Conservation (phyloP, 2,888 invertebrate genomes). For the Thymelicus sylvestris region DNA sequence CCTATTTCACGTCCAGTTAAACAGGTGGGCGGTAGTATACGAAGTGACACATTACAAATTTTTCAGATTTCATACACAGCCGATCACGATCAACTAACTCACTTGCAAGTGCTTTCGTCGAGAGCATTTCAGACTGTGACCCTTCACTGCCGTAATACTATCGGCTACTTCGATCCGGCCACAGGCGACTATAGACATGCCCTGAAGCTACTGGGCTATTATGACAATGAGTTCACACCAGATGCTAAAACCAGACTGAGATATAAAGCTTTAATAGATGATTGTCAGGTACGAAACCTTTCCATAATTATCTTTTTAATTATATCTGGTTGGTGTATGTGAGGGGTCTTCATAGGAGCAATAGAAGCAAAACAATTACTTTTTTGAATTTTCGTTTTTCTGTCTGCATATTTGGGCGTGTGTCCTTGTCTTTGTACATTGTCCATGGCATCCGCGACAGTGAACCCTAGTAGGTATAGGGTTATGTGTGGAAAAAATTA, state of each 20-base stretch:
- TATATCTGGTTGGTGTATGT: too few relatives aligned
- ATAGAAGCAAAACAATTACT: too few relatives aligned
- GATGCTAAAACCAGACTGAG: constrained; percentile 90
- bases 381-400: too few relatives aligned
- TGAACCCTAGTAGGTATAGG: too few relatives aligned
- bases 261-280: constrained; percentile 90
- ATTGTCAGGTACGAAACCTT: constrained; percentile 88
- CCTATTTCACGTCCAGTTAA: constrained; percentile 87
- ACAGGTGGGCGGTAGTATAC: constrained; percentile 68
- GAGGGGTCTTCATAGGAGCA: too few relatives aligned
- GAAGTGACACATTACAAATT: too few relatives aligned
- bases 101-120: constrained; percentile 92
- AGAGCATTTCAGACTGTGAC: constrained; percentile 93
- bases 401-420: too few relatives aligned
- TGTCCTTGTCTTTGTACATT: too few relatives aligned
- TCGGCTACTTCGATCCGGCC: constrained; percentile 90
- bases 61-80: constrained; percentile 93
- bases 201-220: constrained; percentile 91
- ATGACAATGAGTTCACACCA: constrained; percentile 92
- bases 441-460: too few relatives aligned
- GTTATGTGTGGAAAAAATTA: too few relatives aligned
- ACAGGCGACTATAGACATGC: constrained; percentile 88
- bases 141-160: constrained; percentile 93
- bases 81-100: constrained; percentile 93
- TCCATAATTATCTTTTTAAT: too few relatives aligned